A percentile compares a stretch with the other conserved stretches of the same genome.
phyloP scores from a whole-genome alignment of 2,797 vertebrate species.

The Myotis daubentonii region DNA sequence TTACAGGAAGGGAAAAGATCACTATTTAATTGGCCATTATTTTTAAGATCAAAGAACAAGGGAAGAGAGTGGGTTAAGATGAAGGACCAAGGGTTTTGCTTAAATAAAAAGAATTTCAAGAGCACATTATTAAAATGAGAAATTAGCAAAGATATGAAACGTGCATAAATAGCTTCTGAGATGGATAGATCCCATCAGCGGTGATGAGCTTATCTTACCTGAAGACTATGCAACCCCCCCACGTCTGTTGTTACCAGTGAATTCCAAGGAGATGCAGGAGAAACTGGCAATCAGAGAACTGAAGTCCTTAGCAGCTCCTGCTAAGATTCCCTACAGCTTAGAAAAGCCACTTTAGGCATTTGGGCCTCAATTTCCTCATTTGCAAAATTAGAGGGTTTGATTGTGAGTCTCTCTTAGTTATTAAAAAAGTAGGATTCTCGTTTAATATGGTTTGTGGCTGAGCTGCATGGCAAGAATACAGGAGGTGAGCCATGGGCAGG shows the following conservation, averaged over 20 bases:
- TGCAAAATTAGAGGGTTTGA: constrained; percentile 46
- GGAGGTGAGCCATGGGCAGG: not conserved
- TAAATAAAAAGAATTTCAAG: constrained; percentile 47
- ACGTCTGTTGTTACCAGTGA: not conserved
- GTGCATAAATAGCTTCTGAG: not conserved
- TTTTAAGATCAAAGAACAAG: constrained; percentile 24
- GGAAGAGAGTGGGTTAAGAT: not conserved
- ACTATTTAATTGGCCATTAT: not conserved
- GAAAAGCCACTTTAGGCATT: not conserved
- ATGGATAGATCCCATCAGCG: not conserved
- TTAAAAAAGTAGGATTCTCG: constrained; percentile 28
- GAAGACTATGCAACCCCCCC: not conserved
- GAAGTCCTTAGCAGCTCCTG: not conserved
- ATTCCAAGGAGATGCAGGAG: not conserved
- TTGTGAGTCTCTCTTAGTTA: not conserved
- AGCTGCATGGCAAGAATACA: constrained; percentile 1
- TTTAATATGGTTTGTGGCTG: constrained; percentile 2
- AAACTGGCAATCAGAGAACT: not conserved
- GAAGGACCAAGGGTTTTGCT: not conserved
- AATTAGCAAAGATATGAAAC: not conserved
- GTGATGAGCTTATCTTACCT: not conserved
- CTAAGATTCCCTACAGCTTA: not conserved
- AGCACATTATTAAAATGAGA: constrained; percentile 28
- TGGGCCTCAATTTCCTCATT: not conserved
- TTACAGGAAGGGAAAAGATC: constrained; percentile 5